Evolutionary conservation across 2,797 vertebrate species (phyloP), one percentile per base, ranked within the genome.

Genomic region (Myoxocephalus aenaeus): DNA sequence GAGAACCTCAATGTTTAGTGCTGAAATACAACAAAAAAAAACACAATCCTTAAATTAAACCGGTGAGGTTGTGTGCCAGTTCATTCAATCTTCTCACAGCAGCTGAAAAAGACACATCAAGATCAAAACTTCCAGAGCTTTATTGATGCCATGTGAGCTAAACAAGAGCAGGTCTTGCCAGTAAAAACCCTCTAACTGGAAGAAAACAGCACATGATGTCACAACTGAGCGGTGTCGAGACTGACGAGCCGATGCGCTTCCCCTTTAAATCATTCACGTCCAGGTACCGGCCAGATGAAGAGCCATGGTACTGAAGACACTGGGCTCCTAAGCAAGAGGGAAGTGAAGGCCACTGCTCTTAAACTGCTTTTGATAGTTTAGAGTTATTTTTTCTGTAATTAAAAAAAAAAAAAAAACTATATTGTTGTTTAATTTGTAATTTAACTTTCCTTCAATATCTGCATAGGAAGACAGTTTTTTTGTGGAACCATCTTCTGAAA

Each of bases 91-190:
- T 6, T 59, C 17, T 64, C 14, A 71, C 5, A 78, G 34, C 65
- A 79, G 65, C 63, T 11, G 53, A 89, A 64, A 84, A 63, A 80
- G 54, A 90, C 66, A 10, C 74, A 22, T 27, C 75, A 77, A 81
- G 81, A 77, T 93, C 82, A 92, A 94, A 93, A 91, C 87, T 86
- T 93, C 87, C 90, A 91, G 86, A 92, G 82, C 85, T 94, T 95
- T 95, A 94, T 93, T 94, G 88, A 88, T 89, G 81, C 70, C 25
- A 81, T 73, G 75, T 87, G 80, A 86, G 75, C 76, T 87, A 63
- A 81, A 91, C 79, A 86, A 80, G 69, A 90, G 78, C 79, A 86
- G 76, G 40, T 87, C 68, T 82, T 56, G 46, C 80, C 73, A 69
- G 77, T 90, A 87, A 87, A 86, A 89, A 90, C 62, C 65, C 54